These are phyloP conservation scores for Eumacrocentrus americanus DNA, from an alignment of 2,888 invertebrate species.

Conservation along the genomic window DNA sequence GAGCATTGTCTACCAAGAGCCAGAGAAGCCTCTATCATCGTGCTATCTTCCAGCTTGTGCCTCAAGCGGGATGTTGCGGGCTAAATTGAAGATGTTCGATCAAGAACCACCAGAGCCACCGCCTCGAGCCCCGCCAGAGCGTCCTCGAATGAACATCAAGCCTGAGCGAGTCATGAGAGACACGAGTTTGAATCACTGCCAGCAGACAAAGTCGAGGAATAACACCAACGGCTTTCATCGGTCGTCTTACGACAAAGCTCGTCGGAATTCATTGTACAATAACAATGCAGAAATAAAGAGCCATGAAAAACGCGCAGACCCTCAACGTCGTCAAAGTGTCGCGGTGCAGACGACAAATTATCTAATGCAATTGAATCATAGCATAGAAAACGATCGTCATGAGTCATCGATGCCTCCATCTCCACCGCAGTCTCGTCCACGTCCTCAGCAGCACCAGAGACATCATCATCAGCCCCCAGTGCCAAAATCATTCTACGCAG, in stretches of 20 bases:
- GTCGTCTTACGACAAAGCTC: background rate
- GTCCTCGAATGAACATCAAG: conserved; percentile 19
- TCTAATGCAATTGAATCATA: conserved; percentile 1
- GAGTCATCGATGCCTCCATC: background rate
- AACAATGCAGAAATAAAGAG: background rate
- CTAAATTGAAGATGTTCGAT: conserved; percentile 51
- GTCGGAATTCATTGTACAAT: background rate
- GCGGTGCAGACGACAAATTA: conserved; percentile 34
- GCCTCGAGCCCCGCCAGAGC: background rate
- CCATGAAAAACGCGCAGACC: background rate
- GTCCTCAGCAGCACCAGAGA: background rate
- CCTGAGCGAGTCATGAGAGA: too few relatives aligned
- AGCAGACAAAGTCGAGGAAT: background rate
- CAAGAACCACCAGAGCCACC: background rate
- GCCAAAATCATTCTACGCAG: conserved; percentile 19
- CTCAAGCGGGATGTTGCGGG: conserved; percentile 41
- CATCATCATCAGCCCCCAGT: conserved; percentile 1
- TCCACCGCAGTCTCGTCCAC: background rate
- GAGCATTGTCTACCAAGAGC: conserved; percentile 27
- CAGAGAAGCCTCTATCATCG: conserved; percentile 28
- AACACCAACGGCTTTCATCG: background rate
- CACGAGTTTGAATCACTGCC: background rate
- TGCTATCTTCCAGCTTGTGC: conserved; percentile 32
- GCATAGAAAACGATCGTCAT: background rate
- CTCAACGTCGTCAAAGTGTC: conserved; percentile 28